phyloP scores from a whole-genome alignment of 2,888 invertebrate genomes.

The Caenorhabditis imperialis region DNA sequence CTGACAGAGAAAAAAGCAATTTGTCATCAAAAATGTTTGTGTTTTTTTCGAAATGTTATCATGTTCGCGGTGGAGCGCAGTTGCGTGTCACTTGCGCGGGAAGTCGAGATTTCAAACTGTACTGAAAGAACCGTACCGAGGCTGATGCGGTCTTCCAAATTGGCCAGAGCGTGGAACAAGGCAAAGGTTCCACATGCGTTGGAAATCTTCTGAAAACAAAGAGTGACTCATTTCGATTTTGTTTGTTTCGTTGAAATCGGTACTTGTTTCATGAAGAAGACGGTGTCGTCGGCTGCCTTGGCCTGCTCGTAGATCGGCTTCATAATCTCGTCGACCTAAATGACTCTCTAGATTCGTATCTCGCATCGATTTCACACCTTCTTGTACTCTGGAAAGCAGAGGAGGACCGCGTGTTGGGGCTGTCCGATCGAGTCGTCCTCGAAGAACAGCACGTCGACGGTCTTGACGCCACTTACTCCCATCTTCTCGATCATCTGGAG shows the following conservation, averaged over 20 bases:
- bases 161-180: slow-evolving; percentile 92
- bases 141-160: slow-evolving; percentile 79
- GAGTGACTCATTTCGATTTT: too few species aligned
- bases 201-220: slow-evolving; percentile 47
- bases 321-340: slow-evolving; percentile 66
- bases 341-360: too few species aligned
- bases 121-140: slow-evolving; percentile 55
- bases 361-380: slow-evolving; percentile 58
- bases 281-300: slow-evolving; percentile 57
- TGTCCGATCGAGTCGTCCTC: slow-evolving; percentile 89
- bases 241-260: too few species aligned
- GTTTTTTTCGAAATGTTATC: background rate
- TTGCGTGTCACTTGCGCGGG: slow-evolving; percentile 4
- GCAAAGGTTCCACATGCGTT: slow-evolving; percentile 95
- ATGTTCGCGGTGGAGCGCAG: background rate
- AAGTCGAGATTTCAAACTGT: background rate
- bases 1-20: background rate
- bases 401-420: slow-evolving; percentile 89
- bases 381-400: slow-evolving; percentile 80
- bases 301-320: slow-evolving; percentile 64
- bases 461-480: slow-evolving; percentile 80
- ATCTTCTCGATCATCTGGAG: slow-evolving; percentile 73
- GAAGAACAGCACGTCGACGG: slow-evolving; percentile 93
- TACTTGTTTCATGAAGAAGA: slow-evolving; percentile 75
- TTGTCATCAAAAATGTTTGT: background rate